Conservation (phyloP, 2,888 invertebrate genomes). For the Aplocera efformata region DNA sequence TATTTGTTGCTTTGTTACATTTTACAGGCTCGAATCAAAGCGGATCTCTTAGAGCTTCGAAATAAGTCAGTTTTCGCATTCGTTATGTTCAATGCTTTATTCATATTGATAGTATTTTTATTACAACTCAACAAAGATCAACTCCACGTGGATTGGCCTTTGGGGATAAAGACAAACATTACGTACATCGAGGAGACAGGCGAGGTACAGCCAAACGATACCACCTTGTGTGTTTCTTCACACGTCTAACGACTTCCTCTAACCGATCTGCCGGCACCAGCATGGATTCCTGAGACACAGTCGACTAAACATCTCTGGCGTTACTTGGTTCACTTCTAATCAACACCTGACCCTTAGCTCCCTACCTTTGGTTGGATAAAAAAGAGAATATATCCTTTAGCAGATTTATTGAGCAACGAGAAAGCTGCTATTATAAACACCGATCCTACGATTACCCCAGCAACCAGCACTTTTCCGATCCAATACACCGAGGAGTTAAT, state of each 20-base stretch:
- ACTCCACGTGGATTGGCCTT: constrained; percentile 98
- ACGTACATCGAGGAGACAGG: constrained; percentile 95
- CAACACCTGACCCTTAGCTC: constrained; percentile 46
- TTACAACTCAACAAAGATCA: constrained; percentile 99
- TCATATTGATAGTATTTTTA: constrained; percentile 99
- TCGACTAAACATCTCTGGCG: constrained; percentile 60
- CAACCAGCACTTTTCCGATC: constrained; percentile 50
- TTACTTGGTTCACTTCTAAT: constrained; percentile 62
- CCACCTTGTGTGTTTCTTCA: constrained; percentile 69
- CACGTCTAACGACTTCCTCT: constrained; percentile 78
- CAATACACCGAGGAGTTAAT: constrained; percentile 48
- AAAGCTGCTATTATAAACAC: constrained; percentile 10
- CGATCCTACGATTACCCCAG: constrained; percentile 21
- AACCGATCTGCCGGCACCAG: constrained; percentile 78
- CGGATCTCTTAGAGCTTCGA: constrained; percentile 95
- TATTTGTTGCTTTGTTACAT: constrained; percentile 67
- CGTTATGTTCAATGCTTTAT: constrained; percentile 99
- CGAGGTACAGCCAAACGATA: constrained; percentile 86
- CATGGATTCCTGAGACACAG: constrained; percentile 69
- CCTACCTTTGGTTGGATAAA: constrained; percentile 37
- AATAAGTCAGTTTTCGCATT: constrained; percentile 99
- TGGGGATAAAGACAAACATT: constrained; percentile 96
- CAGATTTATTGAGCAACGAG: constrained; percentile 19
- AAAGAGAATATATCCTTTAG: constrained; percentile 25
- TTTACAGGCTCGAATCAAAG: constrained; percentile 92